These are phyloP conservation scores for Synchiropus splendidus DNA, from an alignment of 2,113 vertebrate genomes.

Conservation along the genomic window DNA sequence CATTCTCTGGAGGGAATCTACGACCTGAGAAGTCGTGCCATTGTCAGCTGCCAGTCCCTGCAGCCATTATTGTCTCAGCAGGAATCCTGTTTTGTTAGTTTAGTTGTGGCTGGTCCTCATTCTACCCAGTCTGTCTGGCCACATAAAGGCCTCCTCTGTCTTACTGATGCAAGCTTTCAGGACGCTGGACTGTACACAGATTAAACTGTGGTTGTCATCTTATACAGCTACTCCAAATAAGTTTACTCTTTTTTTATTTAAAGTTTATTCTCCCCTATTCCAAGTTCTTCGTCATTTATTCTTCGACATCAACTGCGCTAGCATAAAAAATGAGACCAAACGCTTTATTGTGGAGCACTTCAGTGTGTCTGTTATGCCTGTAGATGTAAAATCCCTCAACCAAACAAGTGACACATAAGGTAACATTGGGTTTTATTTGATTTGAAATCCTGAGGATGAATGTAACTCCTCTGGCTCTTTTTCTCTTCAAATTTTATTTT, in stretches of 20 bases:
- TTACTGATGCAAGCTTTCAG: constrained; percentile 35
- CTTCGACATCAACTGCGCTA: constrained; percentile 38
- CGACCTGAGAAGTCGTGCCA: constrained; percentile 11
- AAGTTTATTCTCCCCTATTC: constrained; percentile 8
- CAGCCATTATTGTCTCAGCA: constrained; percentile 27
- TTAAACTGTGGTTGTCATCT: constrained; percentile 40
- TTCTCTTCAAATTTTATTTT: constrained; percentile 9
- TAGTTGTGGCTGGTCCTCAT: constrained; percentile 41
- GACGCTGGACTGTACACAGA: constrained; percentile 24
- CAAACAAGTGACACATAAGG: constrained; percentile 44
- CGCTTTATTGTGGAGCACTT: constrained; percentile 49
- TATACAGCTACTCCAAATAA: constrained; percentile 43
- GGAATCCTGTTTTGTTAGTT: constrained; percentile 40
- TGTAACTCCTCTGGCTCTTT: constrained; percentile 13
- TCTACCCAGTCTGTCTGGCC: constrained; percentile 33
- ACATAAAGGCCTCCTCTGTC: constrained; percentile 39
- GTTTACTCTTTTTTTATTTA: constrained; percentile 25
- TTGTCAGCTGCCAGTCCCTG: constrained; percentile 31
- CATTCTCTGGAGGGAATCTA: constrained; percentile 21
- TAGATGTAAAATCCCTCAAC: constrained; percentile 33
- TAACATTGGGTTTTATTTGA: constrained; percentile 29
- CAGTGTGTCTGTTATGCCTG: constrained; percentile 49
- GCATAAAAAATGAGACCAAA: constrained; percentile 45
- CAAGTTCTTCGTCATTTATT: constrained; percentile 13
- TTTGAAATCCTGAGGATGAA: constrained; percentile 16